phyloP scores from a whole-genome alignment of 92 coral and sea anemone genomes.

The Parazoanthus darwini region DNA sequence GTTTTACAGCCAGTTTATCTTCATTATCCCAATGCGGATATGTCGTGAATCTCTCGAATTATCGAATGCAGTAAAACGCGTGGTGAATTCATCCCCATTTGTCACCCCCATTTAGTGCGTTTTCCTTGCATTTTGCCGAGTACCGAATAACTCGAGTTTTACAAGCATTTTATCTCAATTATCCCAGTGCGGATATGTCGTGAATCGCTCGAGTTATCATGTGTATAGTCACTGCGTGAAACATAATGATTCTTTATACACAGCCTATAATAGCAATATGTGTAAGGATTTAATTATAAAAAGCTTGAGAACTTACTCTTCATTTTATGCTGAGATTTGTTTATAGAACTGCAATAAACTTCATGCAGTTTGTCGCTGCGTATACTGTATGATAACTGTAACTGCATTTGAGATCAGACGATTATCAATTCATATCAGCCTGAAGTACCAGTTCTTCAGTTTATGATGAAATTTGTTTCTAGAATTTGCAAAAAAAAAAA shows the following conservation, averaged over 20 bases:
- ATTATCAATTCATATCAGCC: slow-evolving; percentile 6
- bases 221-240: slow-evolving; percentile 8
- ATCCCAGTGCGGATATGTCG: background rate
- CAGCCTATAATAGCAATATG: slow-evolving; percentile 7
- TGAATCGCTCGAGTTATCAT: background rate
- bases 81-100: no score
- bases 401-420: slow-evolving; percentile 8
- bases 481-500: background rate
- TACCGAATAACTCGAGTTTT: no score
- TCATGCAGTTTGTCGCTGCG: slow-evolving; percentile 10
- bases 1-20: no score
- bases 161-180: no score
- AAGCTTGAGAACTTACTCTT: slow-evolving; percentile 7
- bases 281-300: slow-evolving; percentile 4
- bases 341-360: slow-evolving; percentile 5
- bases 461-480: slow-evolving; percentile 4
- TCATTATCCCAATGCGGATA: no score
- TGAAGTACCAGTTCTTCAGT: slow-evolving; percentile 4
- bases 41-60: no score
- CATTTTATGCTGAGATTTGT: slow-evolving; percentile 6
- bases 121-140: no score
- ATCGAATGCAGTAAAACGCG: no score
- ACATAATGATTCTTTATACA: background rate
- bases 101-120: no score
- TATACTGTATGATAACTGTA: slow-evolving; percentile 2